Base-by-base conservation (phyloP, 2,797 vertebrate species). In the Melanotaenia boesemani region DNA sequence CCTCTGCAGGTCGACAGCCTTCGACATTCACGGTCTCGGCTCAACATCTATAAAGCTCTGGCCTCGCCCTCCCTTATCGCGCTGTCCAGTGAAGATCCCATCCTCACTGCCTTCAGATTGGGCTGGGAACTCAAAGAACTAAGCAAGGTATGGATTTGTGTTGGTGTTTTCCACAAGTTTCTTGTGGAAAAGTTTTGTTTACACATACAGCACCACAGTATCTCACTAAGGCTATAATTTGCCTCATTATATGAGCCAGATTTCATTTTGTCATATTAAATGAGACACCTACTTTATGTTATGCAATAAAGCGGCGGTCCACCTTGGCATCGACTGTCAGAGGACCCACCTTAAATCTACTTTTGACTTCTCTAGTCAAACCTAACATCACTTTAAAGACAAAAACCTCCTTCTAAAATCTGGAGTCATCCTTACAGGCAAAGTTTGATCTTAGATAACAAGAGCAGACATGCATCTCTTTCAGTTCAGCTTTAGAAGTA, bases 101-200 rank as follows among this genome's bases (percentile, higher is more conserved):
- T 99, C 86, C 94, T 99, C 87, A 99, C 98, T 0, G 97, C 97
- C 13, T 99, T 99, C 86, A 94, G 96, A 16, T 94, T 99, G 79
- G 97, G 98, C 86, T 99, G 97, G 97, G 98, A 99, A 73, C 95
- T 99, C 69, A 98, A 98, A 83, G 97, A 99, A 78, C 96, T 99
- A 77, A 98, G 97, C 94, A 98, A 98, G 89, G 92, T 92, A 37
- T 0, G 13, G 28, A 41, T 2, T 3, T 13, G 18, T n/a, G 16
- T 30, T 26, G 39, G 3, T 18, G 60, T 48, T 28, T 11, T 9
- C 6, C 22, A 46, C 59, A 41, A 34, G 32, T 6, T 11, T 15
- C 5, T 36, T 5, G 8, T 12, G 36, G 20, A 24, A 24, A 39
- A 24, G 5, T 10, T 13, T 37, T 37, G 36, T 37, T 37, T 37